phyloP scores from a whole-genome alignment of 1,140 invertebrate species.

The Rhysida immarginata region DNA sequence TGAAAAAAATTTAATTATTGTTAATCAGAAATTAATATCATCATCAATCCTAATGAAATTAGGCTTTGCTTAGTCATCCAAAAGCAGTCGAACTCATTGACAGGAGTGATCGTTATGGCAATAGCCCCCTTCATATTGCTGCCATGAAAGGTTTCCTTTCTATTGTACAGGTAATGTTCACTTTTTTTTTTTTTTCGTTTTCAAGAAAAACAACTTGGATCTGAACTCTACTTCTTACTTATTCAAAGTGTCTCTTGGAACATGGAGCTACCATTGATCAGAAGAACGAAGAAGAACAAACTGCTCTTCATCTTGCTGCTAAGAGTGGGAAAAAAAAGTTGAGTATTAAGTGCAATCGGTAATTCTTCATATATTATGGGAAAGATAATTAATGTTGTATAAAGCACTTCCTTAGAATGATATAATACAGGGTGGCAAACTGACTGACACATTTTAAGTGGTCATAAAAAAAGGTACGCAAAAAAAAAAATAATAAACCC shows the following conservation, averaged over 20 bases:
- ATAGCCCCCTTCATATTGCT: conserved; percentile 33
- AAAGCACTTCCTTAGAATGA: no score
- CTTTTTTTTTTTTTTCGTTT: neutral
- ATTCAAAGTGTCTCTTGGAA: conserved; percentile 27
- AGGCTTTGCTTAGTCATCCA: conserved; percentile 18
- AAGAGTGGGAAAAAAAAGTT: conserved; percentile 31
- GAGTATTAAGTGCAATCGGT: no score
- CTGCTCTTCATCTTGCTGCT: conserved; percentile 34
- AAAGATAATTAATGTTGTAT: no score
- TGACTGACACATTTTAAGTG: no score
- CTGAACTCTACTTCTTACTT: no score
- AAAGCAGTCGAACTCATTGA: conserved; percentile 24
- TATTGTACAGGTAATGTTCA: conserved; percentile 25
- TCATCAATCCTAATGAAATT: neutral
- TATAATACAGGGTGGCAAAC: no score
- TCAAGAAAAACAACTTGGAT: no score
- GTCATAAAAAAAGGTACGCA: no score
- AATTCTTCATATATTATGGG: no score
- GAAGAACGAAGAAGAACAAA: conserved; percentile 37
- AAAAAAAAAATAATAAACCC: no score
- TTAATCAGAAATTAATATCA: no score
- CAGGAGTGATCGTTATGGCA: conserved; percentile 29
- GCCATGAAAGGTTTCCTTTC: conserved; percentile 27
- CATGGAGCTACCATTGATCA: conserved; percentile 27
- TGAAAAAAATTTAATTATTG: no score